Conservation (phyloP, 2,888 invertebrate genomes). For the Phlogophora meticulosa region DNA sequence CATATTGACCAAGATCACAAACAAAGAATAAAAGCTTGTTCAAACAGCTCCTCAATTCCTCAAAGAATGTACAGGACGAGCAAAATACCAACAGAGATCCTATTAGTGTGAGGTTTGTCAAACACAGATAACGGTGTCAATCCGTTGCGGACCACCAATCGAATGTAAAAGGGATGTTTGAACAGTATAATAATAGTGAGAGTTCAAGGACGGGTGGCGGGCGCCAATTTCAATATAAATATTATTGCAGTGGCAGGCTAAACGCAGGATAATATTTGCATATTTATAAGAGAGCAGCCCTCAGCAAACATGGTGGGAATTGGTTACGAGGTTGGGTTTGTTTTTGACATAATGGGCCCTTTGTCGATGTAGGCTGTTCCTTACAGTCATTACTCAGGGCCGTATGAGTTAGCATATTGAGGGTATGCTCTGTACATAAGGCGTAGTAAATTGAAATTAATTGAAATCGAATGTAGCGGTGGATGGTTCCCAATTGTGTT, state of each 20-base stretch:
- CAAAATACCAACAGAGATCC: slow-evolving; percentile 67
- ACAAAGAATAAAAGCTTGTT: slow-evolving; percentile 42
- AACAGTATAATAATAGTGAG: slow-evolving; percentile 81
- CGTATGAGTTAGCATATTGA: slow-evolving; percentile 79
- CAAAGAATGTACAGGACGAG: slow-evolving; percentile 42
- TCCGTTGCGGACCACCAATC: slow-evolving; percentile 68
- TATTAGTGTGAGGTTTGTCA: slow-evolving; percentile 74
- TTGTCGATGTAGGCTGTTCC: slow-evolving; percentile 80
- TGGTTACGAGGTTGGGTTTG: slow-evolving; percentile 82
- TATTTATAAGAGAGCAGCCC: slow-evolving; percentile 89
- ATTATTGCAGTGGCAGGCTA: slow-evolving; percentile 87
- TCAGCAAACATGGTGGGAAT: slow-evolving; percentile 86
- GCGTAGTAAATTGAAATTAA: slow-evolving; percentile 67
- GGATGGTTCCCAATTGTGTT: slow-evolving; percentile 53
- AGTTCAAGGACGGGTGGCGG: slow-evolving; percentile 84
- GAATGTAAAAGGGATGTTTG: slow-evolving; percentile 83
- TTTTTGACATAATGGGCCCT: slow-evolving; percentile 88
- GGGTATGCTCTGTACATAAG: slow-evolving; percentile 60
- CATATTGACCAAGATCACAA: slow-evolving; percentile 45
- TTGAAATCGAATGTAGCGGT: slow-evolving; percentile 62
- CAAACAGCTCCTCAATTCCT: slow-evolving; percentile 32
- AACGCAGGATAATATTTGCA: slow-evolving; percentile 89
- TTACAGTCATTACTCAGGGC: slow-evolving; percentile 79
- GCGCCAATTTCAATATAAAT: slow-evolving; percentile 88
- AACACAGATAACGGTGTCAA: slow-evolving; percentile 77